A percentile compares a stretch with the other conserved stretches of the same genome.
phyloP scores from a whole-genome alignment of 2,797 vertebrate genomes.

The Artibeus jamaicensis region DNA sequence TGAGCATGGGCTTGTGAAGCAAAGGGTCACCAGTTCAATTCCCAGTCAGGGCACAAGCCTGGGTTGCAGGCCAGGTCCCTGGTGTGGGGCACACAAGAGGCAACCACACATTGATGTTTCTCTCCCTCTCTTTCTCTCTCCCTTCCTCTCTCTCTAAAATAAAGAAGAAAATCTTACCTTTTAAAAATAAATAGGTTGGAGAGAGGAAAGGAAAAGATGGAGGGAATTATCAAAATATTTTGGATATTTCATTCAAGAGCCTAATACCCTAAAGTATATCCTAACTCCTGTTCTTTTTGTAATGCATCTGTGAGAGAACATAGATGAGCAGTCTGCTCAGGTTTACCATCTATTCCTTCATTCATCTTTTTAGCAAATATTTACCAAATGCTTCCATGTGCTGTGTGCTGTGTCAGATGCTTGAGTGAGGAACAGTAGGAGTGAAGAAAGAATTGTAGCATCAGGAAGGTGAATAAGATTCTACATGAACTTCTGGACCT shows the following conservation, averaged over 20 bases:
- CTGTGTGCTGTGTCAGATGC: not conserved
- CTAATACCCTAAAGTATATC: not conserved
- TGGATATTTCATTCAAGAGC: not conserved
- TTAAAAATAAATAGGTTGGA: not conserved
- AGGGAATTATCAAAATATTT: not conserved
- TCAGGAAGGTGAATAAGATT: not conserved
- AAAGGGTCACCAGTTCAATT: too few species aligned
- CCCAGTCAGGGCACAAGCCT: too few species aligned
- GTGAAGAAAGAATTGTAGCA: not conserved
- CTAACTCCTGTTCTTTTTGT: not conserved
- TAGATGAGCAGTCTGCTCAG: not conserved
- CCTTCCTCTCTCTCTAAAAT: too few species aligned
- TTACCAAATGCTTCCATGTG: not conserved
- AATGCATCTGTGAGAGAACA: not conserved
- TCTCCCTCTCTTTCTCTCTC: too few species aligned
- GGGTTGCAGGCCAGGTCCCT: too few species aligned
- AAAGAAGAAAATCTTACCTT: too few species aligned
- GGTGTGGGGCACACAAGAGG: too few species aligned
- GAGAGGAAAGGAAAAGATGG: not conserved
- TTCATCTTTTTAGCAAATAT: not conserved
- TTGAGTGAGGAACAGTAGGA: not conserved
- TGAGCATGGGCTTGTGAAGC: too few species aligned
- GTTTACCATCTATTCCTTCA: not conserved
- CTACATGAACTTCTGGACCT: not conserved
- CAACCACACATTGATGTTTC: too few species aligned